Evolutionary conservation across 2,888 invertebrate genomes (phyloP).

Genomic region (Euzetes globulus): DNA sequence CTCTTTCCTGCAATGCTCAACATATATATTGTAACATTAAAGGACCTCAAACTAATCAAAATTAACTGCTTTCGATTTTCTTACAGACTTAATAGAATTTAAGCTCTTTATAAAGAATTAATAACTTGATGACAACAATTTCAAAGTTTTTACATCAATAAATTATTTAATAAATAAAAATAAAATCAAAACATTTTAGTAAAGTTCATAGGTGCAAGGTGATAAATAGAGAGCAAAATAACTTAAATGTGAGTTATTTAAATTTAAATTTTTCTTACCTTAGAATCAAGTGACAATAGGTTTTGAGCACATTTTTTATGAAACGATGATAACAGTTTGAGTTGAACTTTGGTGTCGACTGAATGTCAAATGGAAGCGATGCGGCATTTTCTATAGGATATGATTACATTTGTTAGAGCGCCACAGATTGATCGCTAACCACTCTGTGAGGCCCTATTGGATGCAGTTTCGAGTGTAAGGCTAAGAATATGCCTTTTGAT

Average conservation of each 20-base stretch:
- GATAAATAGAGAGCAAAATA: no score
- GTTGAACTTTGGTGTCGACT: neutral
- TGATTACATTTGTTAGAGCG: slow-evolving; percentile 24
- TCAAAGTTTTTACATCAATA: neutral
- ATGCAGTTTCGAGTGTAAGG: slow-evolving; percentile 7
- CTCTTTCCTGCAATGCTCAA: slow-evolving; percentile 19
- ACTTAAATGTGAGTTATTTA: no score
- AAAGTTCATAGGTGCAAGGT: no score
- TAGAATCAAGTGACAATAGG: neutral
- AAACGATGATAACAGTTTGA: neutral
- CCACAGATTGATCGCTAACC: slow-evolving; percentile 22
- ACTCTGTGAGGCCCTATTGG: slow-evolving; percentile 10
- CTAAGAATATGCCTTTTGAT: slow-evolving; percentile 21
- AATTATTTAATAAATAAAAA: no score
- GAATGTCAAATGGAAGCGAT: slow-evolving; percentile 17
- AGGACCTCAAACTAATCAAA: neutral
- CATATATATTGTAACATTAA: no score
- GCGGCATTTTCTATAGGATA: slow-evolving; percentile 30
- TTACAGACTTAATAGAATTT: neutral
- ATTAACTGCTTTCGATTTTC: neutral
- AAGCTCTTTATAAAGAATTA: no score
- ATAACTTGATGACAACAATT: neutral
- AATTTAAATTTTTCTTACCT: neutral
- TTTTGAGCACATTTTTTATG: slow-evolving; percentile 23
- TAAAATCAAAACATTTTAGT: no score